Conservation (phyloP, 2,888 invertebrate genomes). For the Meiosimyza platycephala region DNA sequence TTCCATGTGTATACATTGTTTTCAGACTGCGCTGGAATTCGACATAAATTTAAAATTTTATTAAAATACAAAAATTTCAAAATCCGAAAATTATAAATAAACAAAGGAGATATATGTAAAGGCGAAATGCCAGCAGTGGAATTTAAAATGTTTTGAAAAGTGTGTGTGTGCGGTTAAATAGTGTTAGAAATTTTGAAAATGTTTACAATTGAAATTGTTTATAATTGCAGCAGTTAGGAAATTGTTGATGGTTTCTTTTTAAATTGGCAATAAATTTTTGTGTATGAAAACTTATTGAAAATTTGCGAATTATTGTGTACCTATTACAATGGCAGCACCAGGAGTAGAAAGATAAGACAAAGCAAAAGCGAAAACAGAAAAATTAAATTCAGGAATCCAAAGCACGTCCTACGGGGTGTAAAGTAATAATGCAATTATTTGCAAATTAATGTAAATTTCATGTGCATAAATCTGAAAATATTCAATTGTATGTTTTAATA, state of each 20-base stretch:
- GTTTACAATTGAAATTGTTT: conserved; percentile 7
- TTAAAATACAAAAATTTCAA: not conserved
- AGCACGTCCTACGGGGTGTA: conserved; percentile 1
- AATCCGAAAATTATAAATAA: too few species aligned
- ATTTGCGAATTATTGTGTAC: conserved; percentile 20
- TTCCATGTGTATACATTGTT: not conserved
- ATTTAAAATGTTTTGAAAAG: not conserved
- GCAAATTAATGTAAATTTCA: conserved; percentile 2
- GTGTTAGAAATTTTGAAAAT: not conserved
- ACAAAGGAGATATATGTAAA: too few species aligned
- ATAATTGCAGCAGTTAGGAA: not conserved
- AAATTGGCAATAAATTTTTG: not conserved
- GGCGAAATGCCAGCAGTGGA: not conserved
- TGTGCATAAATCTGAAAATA: not conserved
- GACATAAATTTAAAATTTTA: not conserved
- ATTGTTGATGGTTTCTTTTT: not conserved
- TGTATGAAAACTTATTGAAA: not conserved
- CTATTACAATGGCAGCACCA: conserved; percentile 15
- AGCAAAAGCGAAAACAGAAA: not conserved
- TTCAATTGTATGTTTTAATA: not conserved
- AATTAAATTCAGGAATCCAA: not conserved
- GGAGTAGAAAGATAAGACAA: conserved; percentile 6
- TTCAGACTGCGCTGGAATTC: not conserved
- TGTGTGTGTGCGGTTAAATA: not conserved
- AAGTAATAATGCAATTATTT: not conserved